Evolutionary conservation across 2,797 vertebrate species (phyloP).

Genomic region (Enteromius argenteus): DNA sequence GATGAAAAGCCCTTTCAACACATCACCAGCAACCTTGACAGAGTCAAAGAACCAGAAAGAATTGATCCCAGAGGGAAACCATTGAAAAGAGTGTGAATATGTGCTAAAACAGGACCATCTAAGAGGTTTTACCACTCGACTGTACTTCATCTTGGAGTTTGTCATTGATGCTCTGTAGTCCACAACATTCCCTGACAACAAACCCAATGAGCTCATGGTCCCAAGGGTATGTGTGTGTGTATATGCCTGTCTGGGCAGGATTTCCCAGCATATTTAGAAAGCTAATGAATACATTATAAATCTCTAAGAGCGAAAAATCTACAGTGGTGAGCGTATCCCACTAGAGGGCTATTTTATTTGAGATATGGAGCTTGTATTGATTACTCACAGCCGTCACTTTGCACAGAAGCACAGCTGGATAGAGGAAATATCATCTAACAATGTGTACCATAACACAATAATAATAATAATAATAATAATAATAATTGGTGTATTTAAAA

Average conservation of each 20-base stretch:
- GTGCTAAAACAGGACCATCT: constrained; percentile 18
- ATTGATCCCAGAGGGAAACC: constrained; percentile 67
- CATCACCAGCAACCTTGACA: constrained; percentile 62
- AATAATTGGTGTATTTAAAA: neutral
- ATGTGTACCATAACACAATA: constrained; percentile 59
- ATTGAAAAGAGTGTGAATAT: constrained; percentile 59
- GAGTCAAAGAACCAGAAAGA: constrained; percentile 64
- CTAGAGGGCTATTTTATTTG: constrained; percentile 44
- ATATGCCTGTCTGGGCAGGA: constrained; percentile 9
- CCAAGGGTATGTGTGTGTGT: constrained; percentile 17
- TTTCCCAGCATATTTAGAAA: constrained; percentile 19
- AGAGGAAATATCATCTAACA: constrained; percentile 58
- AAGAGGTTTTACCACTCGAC: constrained; percentile 13
- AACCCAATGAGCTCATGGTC: constrained; percentile 18
- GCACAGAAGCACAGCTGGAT: constrained; percentile 49
- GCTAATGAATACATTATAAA: constrained; percentile 37
- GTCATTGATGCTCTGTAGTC: constrained; percentile 29
- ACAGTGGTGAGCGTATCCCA: constrained; percentile 35
- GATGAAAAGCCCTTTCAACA: constrained; percentile 58
- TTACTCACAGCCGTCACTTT: constrained; percentile 12
- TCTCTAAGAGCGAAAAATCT: constrained; percentile 38
- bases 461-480: constrained; percentile 49
- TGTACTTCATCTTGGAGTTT: neutral
- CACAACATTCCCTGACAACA: constrained; percentile 27
- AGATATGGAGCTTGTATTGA: constrained; percentile 38